Evolutionary conservation across 2,888 invertebrate species (phyloP), one percentile per base, ranked within the genome.

Genomic region (Tenthredo livida): DNA sequence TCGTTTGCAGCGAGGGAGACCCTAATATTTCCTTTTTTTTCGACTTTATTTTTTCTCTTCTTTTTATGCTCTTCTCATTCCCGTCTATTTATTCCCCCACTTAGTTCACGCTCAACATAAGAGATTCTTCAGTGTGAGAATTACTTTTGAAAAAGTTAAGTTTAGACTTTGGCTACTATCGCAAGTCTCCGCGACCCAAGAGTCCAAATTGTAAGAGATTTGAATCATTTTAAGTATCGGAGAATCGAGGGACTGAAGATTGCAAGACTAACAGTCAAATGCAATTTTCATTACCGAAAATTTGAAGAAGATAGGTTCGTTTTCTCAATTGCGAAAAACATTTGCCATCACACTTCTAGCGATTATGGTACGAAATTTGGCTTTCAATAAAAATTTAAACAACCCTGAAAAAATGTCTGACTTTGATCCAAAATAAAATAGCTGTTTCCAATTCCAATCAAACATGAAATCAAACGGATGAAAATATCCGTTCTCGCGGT

Each of bases 41-140:
- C 21, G 25, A 2, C n/a, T 43, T 43, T 6, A n/a, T 40, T 72
- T 37, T 72, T 2, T 72, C 17, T 72, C 10, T 43, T 72, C 3
- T 70, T 29, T 37, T 29, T 75, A 15, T 70, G 17, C 21, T 43
- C n/a, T 40, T 73, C 7, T 73, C 40, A 43, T 40, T 73, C 73
- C n/a, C 43, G 73, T 73, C 43, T 43, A 73, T 43, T 73, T 73
- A 73, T 73, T 73, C 40, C 43, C 43, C 77, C 77, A 15, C 47
- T 75, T 47, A 47, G 15, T 4, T 47, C n/a, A 47, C 33, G 29
- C 54, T 77, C 21, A 21, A 7, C 54, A 54, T 25, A 29, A 77
- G 54, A 33, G 50, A 33, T 77, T 33, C 54, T 54, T 29, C 5
- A 29, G 50, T 40, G 47, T 77, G 47, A 29, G 29, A 50, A 29